Base-by-base conservation (phyloP, 2,113 vertebrate genomes). In the Pluvianellus socialis region DNA sequence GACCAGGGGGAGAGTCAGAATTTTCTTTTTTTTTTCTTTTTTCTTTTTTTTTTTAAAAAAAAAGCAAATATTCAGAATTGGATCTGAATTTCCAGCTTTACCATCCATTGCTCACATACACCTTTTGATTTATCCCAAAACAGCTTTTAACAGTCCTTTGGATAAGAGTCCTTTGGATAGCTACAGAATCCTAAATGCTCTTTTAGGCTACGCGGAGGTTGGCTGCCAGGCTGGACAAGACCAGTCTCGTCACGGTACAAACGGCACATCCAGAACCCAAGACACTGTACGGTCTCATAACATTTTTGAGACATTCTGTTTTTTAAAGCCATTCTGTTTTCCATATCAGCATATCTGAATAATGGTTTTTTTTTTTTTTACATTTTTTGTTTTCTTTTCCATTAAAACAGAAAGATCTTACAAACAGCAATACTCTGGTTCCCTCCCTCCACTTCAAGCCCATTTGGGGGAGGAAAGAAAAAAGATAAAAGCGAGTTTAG, bases 21-120 rank as follows among this genome's bases (percentile, higher is more conserved):
- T 38, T 38, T 38, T 38, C 38, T 38, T 52, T 79, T 30, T 44
- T 75, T 45, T 18, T 8, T 4, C 4, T 42, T 5, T 47, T 44
- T 49, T 66, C 12, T 83, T 38, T 35, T 38, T 81, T 68, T 59
- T 40, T 70, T 30, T 7, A 32, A 75, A 38, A 38, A 38, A 38
- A 38, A 38, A 95, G 61, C 49, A 70, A 53, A 80, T 47, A 65
- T 32, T 84, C 38, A 45, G 79, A 79, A 45, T 35, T 49, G n/a
- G 68, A 95, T 91, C 52, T 50, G 56, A 79, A 79, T 82, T 92
- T 89, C 50, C 58, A 86, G 65, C 92, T 81, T 91, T 65, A 73
- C 33, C 45, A 75, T 47, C 73, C 53, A 4, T 26, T 81, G 76
- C 70, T 84, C 50, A 66, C 30, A 18, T 19, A 62, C 12, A 62